Evolutionary conservation across 2,888 invertebrate genomes (phyloP).

Genomic region (Creontiades dilutus): DNA sequence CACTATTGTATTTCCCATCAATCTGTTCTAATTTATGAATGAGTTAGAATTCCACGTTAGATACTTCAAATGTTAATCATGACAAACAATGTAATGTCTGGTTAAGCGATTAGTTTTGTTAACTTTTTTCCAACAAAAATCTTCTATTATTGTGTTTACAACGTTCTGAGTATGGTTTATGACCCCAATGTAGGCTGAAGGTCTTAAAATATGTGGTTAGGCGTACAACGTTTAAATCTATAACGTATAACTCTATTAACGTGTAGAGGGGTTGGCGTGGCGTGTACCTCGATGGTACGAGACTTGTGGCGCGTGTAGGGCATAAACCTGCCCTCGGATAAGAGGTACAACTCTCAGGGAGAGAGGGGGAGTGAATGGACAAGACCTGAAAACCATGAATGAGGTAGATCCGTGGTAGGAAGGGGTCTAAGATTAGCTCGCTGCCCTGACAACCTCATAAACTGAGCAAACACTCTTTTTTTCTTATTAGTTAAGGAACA

Average conservation of each 20-base stretch:
- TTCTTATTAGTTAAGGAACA: conserved; percentile 69
- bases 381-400: conserved; percentile 69
- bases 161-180: neutral
- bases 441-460: conserved; percentile 72
- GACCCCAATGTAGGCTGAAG: neutral
- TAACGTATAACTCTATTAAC: conserved; percentile 52
- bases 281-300: conserved; percentile 52
- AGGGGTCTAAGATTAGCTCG: conserved; percentile 69
- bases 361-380: conserved; percentile 58
- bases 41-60: too few relatives aligned
- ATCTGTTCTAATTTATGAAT: too few relatives aligned
- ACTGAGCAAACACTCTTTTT: conserved; percentile 68
- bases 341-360: conserved; percentile 32
- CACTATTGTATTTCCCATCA: too few relatives aligned
- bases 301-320: conserved; percentile 68
- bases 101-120: too few relatives aligned
- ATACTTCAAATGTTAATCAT: too few relatives aligned
- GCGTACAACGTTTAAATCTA: neutral
- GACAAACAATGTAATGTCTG: too few relatives aligned
- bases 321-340: conserved; percentile 69
- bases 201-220: neutral
- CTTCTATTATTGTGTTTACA: too few relatives aligned
- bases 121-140: too few relatives aligned
- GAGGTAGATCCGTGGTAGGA: conserved; percentile 21
- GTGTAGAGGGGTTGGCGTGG: conserved; percentile 1